Evolutionary conservation across 2,888 invertebrate genomes (phyloP).

Genomic region (Saturnia pavonia): DNA sequence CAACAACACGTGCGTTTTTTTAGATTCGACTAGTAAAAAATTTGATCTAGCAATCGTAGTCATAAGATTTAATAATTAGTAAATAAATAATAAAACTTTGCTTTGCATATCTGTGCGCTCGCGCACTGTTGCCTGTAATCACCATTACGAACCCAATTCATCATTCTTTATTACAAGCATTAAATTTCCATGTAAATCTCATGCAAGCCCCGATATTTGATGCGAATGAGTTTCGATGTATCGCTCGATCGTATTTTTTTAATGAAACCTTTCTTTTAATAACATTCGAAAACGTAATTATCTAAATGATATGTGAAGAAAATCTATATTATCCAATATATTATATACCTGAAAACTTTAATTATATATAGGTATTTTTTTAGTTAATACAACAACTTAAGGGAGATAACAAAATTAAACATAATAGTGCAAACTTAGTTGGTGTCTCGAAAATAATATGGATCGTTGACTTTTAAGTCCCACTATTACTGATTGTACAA

Average conservation of each 20-base stretch:
- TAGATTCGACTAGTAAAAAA: no score
- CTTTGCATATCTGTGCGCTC: slow-evolving; percentile 69
- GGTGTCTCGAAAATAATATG: no score
- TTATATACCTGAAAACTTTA: no score
- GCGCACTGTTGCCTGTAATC: slow-evolving; percentile 75
- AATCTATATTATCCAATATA: no score
- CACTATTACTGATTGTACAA: background rate
- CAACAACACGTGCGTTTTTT: no score
- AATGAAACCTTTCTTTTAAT: slow-evolving; percentile 37
- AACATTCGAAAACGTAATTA: slow-evolving; percentile 34
- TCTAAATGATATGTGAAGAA: slow-evolving; percentile 20
- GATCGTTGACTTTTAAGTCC: no score
- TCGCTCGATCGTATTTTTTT: slow-evolving; percentile 61
- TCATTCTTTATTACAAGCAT: slow-evolving; percentile 81
- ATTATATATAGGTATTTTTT: no score
- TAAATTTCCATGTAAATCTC: slow-evolving; percentile 79
- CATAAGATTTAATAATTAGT: background rate
- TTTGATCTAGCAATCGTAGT: background rate
- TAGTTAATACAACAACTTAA: no score
- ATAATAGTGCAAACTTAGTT: no score
- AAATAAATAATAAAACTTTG: slow-evolving; percentile 74
- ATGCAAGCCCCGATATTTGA: slow-evolving; percentile 60
- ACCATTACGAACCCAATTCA: slow-evolving; percentile 79
- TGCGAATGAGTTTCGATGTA: slow-evolving; percentile 70
- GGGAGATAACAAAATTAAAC: no score